Base-by-base conservation (phyloP, 2,888 invertebrate genomes). In the Amphipyra tragopoginis region DNA sequence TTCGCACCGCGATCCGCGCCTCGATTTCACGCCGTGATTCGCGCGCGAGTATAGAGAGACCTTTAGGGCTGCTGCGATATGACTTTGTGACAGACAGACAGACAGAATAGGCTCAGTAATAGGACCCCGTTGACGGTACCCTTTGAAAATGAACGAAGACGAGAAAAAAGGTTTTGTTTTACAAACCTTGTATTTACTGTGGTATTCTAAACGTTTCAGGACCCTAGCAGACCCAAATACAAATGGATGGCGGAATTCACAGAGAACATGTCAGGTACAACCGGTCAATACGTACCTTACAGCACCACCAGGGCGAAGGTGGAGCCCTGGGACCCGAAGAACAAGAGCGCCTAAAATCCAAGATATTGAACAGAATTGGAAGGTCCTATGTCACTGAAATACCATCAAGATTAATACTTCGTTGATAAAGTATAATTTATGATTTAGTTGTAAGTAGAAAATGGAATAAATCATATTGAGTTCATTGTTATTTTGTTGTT, bases 301-400 rank as follows among this genome's bases (percentile, higher is more conserved):
- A 97, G 96, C 73, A 99, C 99, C 2, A 98, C 98, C 0, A 93
- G 91, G 26, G 96, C 98, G 0, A 99, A 99, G 94, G 95, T 99
- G 36, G 96, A 99, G 85, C 95, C 98, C 2, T 99, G 99, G 99
- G 85, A 88, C 0, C 70, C 70, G 11, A 57, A 57, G 38, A 73
- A 38, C 4, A 66, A 72, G 36, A 48, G 54, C 21, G 42, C 44
- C 14, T 57, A 54, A 10, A 9, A 10, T 4, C 10, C 36, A 36
- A 9, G 10, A 11, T 36, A 36, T 36, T 9, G 36, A 36, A 36
- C 29, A 4, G 29, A 29, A 2, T 7, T 29, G 29, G 5, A 29
- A 5, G 5, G 4, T 21, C 2, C 29, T 21, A 21, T 21, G 3
- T 21, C 1, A 21, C 21, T 21, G 21, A 21, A 21, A 21, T 21